These are phyloP conservation scores for Apamea crenata DNA, from an alignment of 2,888 invertebrate genomes.

Conservation along the genomic window DNA sequence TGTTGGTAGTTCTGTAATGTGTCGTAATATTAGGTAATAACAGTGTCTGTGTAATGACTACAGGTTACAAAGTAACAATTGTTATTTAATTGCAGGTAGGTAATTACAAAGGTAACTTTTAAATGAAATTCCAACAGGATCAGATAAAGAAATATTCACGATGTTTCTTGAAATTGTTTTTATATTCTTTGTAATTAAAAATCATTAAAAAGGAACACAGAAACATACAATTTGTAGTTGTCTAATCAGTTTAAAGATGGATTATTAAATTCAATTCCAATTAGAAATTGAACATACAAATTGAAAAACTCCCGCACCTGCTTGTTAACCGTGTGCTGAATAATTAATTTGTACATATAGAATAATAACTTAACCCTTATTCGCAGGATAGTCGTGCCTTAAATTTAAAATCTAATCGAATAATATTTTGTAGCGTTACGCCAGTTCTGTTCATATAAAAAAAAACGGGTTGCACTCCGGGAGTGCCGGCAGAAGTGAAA, in stretches of 20 bases:
- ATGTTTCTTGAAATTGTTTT: slow-evolving; percentile 20
- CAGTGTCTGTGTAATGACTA: slow-evolving; percentile 52
- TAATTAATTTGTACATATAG: neutral
- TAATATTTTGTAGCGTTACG: neutral
- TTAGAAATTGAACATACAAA: slow-evolving; percentile 27
- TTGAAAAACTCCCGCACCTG: slow-evolving; percentile 33
- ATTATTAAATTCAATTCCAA: slow-evolving; percentile 19
- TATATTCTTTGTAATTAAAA: slow-evolving; percentile 15
- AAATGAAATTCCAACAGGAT: slow-evolving; percentile 37
- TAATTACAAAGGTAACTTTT: slow-evolving; percentile 48
- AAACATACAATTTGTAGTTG: slow-evolving; percentile 11
- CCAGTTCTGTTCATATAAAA: too few species aligned
- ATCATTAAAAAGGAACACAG: neutral
- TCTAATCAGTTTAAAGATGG: neutral
- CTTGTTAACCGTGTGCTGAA: slow-evolving; percentile 13
- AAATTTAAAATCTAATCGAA: slow-evolving; percentile 14
- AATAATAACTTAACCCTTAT: slow-evolving; percentile 14
- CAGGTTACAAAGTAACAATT: slow-evolving; percentile 44
- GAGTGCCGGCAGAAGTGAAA: too few species aligned
- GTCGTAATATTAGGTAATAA: slow-evolving; percentile 59
- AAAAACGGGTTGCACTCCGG: too few species aligned
- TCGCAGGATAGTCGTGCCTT: neutral
- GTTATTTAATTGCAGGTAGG: slow-evolving; percentile 59
- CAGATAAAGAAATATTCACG: slow-evolving; percentile 46
- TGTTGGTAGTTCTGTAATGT: slow-evolving; percentile 59